Conservation (phyloP, 2,113 vertebrate species). For the Gobiocypris rarus region DNA sequence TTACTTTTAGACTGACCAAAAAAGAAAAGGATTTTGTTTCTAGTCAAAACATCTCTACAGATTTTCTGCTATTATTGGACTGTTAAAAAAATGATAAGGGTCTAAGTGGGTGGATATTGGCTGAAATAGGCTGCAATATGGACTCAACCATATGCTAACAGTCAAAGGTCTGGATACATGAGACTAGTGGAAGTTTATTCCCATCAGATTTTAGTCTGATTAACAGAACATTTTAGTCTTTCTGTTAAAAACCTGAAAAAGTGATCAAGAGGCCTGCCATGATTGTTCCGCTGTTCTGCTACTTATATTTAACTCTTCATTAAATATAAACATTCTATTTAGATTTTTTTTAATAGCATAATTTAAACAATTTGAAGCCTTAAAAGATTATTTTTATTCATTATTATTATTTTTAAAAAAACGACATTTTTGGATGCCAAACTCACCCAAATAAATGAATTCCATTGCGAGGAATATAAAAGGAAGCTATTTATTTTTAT, state of each 20-base stretch:
- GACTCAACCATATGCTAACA: slow-evolving; percentile 7
- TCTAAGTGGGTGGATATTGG: neutral
- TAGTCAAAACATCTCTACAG: neutral
- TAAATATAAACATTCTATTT: neutral
- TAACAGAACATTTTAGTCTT: neutral
- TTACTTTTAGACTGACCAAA: neutral
- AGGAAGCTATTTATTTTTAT: too few species aligned
- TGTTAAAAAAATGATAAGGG: neutral
- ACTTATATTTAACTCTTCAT: neutral
- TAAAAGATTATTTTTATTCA: neutral
- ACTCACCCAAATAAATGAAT: too few species aligned
- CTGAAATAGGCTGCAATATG: slow-evolving; percentile 2
- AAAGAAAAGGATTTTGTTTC: neutral
- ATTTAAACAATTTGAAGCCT: neutral
- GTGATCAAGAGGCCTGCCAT: neutral
- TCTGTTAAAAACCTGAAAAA: neutral
- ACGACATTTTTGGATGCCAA: neutral
- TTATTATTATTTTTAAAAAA: neutral
- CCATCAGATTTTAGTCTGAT: neutral
- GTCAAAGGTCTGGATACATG: slow-evolving; percentile 1
- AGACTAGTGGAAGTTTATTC: neutral
- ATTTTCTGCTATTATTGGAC: neutral
- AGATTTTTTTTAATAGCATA: neutral
- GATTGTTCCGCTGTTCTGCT: neutral
- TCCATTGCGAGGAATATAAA: too few species aligned